Conservation (phyloP, 2,113 vertebrate genomes). For the Clarias macrocephalus region DNA sequence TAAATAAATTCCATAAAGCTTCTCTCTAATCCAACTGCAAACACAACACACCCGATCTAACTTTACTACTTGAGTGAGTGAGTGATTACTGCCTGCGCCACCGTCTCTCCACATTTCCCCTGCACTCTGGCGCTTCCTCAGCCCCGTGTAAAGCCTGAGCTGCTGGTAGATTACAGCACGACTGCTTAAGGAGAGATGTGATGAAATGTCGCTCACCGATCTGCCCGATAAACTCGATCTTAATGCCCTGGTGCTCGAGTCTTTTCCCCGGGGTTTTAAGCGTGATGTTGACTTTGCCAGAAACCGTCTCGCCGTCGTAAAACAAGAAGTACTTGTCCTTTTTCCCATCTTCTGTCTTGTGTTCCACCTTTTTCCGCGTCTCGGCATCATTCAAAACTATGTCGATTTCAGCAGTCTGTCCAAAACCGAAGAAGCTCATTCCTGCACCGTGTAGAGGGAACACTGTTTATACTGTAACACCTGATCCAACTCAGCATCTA, state of each 20-base stretch:
- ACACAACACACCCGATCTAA: background rate
- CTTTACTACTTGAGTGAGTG: no score
- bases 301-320: slow-evolving; percentile 95
- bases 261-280: slow-evolving; percentile 92
- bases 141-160: background rate
- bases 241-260: slow-evolving; percentile 96
- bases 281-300: slow-evolving; percentile 88
- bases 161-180: background rate
- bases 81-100: background rate
- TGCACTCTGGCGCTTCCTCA: background rate
- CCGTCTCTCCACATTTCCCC: background rate
- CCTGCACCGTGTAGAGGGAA: slow-evolving; percentile 37
- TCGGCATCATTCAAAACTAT: slow-evolving; percentile 91
- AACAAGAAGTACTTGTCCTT: slow-evolving; percentile 97
- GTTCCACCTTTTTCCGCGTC: slow-evolving; percentile 91
- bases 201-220: slow-evolving; percentile 82
- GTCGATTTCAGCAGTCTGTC: slow-evolving; percentile 93
- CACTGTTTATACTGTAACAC: slow-evolving; percentile 19
- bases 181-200: background rate
- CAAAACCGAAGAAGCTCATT: slow-evolving; percentile 98
- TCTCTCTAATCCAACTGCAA: background rate
- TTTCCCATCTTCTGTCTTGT: slow-evolving; percentile 96
- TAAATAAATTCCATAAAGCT: slow-evolving; percentile 1
- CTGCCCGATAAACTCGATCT: slow-evolving; percentile 96
- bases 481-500: slow-evolving; percentile 47